Conservation (phyloP, 2,888 invertebrate species). For the Megastigmus dorsalis region DNA sequence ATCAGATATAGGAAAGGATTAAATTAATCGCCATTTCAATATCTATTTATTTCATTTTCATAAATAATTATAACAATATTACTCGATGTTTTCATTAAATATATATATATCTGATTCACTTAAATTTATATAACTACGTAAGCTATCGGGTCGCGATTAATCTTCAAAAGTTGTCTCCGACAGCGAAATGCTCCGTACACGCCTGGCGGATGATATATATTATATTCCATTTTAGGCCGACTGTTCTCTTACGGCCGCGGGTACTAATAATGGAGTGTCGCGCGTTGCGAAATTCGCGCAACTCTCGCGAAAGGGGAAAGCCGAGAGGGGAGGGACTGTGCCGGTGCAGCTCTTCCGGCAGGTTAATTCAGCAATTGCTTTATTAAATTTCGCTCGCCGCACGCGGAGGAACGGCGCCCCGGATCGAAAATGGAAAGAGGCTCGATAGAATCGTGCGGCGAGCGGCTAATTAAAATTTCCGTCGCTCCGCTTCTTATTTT, state of each 20-base stretch:
- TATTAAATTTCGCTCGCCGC: no score
- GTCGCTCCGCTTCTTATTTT: neutral
- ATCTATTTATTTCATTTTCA: no score
- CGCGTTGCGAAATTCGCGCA: slow-evolving; percentile 27
- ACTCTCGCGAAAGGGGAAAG: slow-evolving; percentile 11
- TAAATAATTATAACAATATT: no score
- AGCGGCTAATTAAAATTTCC: slow-evolving; percentile 6
- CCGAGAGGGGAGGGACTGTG: neutral
- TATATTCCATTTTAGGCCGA: slow-evolving; percentile 7
- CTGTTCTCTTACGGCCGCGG: neutral
- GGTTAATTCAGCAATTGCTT: slow-evolving; percentile 43
- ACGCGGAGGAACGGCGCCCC: no score
- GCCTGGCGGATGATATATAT: neutral
- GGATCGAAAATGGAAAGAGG: neutral
- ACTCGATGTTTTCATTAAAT: no score
- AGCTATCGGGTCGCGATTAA: no score
- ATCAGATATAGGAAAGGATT: neutral
- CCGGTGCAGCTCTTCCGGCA: slow-evolving; percentile 33
- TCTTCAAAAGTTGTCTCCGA: neutral
- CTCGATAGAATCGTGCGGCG: neutral
- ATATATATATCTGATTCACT: no score
- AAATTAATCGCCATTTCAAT: no score
- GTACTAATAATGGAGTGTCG: slow-evolving; percentile 9
- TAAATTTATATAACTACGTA: no score
- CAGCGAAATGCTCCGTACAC: neutral